These are phyloP conservation scores for Drosophila arizonae DNA, from an alignment of 1,140 invertebrate genomes.

Conservation along the genomic window DNA sequence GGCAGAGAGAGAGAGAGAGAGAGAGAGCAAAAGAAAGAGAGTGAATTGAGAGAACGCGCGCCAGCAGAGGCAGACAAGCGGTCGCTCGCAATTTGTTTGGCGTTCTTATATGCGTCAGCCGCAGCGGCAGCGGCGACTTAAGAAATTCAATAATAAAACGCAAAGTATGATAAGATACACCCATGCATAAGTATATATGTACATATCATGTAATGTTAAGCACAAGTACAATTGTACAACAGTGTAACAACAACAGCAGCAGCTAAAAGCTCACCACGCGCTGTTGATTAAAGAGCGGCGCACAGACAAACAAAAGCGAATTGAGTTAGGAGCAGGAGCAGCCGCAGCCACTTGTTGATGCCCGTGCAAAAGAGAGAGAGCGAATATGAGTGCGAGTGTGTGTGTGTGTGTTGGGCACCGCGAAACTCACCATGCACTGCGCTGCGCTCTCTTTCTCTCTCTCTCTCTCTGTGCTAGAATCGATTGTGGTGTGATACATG, in stretches of 20 bases:
- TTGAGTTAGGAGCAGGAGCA: conserved; percentile 61
- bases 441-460: conserved; percentile 26
- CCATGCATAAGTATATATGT: neutral
- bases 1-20: conserved; percentile 14
- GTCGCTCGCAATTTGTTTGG: conserved; percentile 41
- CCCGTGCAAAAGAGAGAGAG: conserved; percentile 38
- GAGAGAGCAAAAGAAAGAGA: conserved; percentile 3
- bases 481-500: conserved; percentile 63
- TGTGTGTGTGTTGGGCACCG: neutral
- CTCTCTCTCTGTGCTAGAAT: conserved; percentile 40
- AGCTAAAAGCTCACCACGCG: conserved; percentile 57
- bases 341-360: conserved; percentile 34
- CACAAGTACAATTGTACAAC: conserved; percentile 24
- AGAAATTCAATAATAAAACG: conserved; percentile 74
- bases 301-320: conserved; percentile 60
- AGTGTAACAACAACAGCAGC: conserved; percentile 26
- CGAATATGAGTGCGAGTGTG: neutral
- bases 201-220: conserved; percentile 33
- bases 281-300: conserved; percentile 40
- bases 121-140: conserved; percentile 36
- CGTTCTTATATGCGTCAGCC: conserved; percentile 66
- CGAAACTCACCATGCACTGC: conserved; percentile 57
- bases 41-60: neutral
- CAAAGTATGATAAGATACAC: conserved; percentile 62
- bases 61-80: conserved; percentile 29